These are phyloP conservation scores for Boleophthalmus pectinirostris DNA, from an alignment of 2,113 vertebrate genomes.

Conservation along the genomic window DNA sequence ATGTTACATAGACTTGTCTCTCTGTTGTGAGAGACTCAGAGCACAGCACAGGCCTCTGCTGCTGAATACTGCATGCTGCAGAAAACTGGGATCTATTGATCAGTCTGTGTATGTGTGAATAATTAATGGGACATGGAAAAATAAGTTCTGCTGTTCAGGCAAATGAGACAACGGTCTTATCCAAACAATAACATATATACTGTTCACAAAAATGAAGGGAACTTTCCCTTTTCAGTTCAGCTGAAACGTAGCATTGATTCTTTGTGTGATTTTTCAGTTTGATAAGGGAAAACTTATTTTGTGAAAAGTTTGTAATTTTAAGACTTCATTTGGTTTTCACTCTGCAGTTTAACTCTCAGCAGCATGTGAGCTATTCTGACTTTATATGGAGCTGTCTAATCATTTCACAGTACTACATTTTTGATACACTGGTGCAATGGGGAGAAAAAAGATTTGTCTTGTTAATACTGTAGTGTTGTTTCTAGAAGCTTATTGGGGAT, in stretches of 20 bases:
- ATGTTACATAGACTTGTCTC: background rate
- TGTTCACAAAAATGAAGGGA: too few relatives aligned
- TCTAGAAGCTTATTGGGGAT: too few relatives aligned
- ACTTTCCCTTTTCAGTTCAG: background rate
- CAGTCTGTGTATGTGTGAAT: conserved; percentile 8
- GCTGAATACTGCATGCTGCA: conserved; percentile 6
- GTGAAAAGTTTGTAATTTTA: too few relatives aligned
- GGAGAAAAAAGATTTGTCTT: too few relatives aligned
- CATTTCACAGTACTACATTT: too few relatives aligned
- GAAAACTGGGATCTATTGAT: conserved; percentile 6
- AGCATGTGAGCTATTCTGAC: too few relatives aligned
- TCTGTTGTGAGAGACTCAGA: background rate
- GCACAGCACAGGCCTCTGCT: background rate
- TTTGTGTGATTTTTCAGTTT: background rate
- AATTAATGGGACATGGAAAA: conserved; percentile 10
- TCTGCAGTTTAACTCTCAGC: too few relatives aligned
- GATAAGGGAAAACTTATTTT: too few relatives aligned
- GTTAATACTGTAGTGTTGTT: too few relatives aligned
- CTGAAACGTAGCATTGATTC: background rate
- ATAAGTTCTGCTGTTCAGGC: background rate
- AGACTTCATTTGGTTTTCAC: too few relatives aligned
- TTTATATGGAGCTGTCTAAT: too few relatives aligned
- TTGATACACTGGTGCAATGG: too few relatives aligned
- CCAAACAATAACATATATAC: background rate
- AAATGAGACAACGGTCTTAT: background rate